Base-by-base conservation (phyloP, 2,888 invertebrate species). In the Synanthedon vespiformis region DNA sequence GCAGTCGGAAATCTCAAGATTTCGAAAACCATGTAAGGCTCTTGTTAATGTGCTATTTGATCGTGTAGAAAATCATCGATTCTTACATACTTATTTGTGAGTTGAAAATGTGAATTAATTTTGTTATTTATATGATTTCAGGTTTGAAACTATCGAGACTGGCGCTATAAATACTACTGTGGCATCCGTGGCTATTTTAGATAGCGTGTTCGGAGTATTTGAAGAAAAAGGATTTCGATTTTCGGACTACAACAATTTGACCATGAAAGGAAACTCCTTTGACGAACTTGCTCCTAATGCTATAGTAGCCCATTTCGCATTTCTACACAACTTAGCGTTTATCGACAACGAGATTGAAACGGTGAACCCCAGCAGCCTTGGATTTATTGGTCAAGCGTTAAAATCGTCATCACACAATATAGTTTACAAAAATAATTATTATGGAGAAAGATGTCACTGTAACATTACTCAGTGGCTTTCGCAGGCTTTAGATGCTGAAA, bases 91-190 rank as follows among this genome's bases (percentile, higher is more conserved):
- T 34, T 34, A 16, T 16, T 16, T 1, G 2, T 16, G 6, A 14
- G 0, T 14, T 44, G 1, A 44, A 8, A 44, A 44, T 44, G 13
- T 6, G 3, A 41, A 50, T n/a, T 44, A 14, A 47, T 47, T 49
- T 44, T 56, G 51, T 55, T 53, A 52, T 51, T 60, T 10, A 34
- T 34, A 34, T 60, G 44, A 54, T 89, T 89, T 53, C 88, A 93
- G 92, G 64, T 84, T 92, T 64, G 84, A 88, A 59, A 88, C 89
- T 57, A 83, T 93, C 54, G 83, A 89, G 57, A 75, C 88, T 6
- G 91, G 90, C 40, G 93, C 92, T 14, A 89, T 93, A 56, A 90
- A 90, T 61, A 87, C 89, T 41, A 91, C 90, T 2, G 90, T 90
- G 3, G 92, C 90, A 4, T 87, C 85, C 4, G 89, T 90, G 4